Conservation (phyloP, 2,888 invertebrate genomes). For the Chymomyza amoena region DNA sequence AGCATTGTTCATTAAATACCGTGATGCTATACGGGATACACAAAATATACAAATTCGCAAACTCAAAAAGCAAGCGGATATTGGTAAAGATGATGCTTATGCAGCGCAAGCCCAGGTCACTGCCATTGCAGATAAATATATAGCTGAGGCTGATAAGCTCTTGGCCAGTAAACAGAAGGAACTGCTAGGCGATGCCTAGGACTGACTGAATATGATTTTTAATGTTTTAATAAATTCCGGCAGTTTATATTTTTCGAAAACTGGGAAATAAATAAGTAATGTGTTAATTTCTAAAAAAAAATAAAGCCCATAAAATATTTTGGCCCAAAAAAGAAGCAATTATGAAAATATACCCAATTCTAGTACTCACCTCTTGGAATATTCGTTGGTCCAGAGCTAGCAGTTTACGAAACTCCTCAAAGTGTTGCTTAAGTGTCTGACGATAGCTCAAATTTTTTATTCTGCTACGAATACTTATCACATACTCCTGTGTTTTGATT, state of each 20-base stretch:
- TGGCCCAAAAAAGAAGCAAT: not conserved
- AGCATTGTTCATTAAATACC: slow-evolving; percentile 87
- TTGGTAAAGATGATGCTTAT: slow-evolving; percentile 85
- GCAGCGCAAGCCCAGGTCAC: slow-evolving; percentile 85
- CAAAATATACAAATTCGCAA: slow-evolving; percentile 86
- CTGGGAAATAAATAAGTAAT: too few relatives aligned
- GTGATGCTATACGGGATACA: slow-evolving; percentile 86
- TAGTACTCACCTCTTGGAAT: slow-evolving; percentile 59
- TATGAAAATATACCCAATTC: not conserved
- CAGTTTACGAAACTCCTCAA: slow-evolving; percentile 64
- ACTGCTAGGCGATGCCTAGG: slow-evolving; percentile 81
- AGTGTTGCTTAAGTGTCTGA: slow-evolving; percentile 68
- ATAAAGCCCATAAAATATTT: not conserved
- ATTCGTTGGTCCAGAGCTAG: slow-evolving; percentile 58
- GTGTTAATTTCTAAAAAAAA: too few relatives aligned
- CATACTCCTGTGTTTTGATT: slow-evolving; percentile 69
- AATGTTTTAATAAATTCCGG: too few relatives aligned
- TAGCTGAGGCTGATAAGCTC: slow-evolving; percentile 83
- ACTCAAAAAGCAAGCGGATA: slow-evolving; percentile 84
- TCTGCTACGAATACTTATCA: slow-evolving; percentile 71
- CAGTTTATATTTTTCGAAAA: too few relatives aligned
- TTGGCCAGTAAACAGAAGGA: slow-evolving; percentile 87
- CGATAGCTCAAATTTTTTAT: slow-evolving; percentile 72
- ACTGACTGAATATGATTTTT: slow-evolving; percentile 30
- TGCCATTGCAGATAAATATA: slow-evolving; percentile 84